Conservation (phyloP, 2,888 invertebrate genomes). For the Leptarthrus brevirostris region DNA sequence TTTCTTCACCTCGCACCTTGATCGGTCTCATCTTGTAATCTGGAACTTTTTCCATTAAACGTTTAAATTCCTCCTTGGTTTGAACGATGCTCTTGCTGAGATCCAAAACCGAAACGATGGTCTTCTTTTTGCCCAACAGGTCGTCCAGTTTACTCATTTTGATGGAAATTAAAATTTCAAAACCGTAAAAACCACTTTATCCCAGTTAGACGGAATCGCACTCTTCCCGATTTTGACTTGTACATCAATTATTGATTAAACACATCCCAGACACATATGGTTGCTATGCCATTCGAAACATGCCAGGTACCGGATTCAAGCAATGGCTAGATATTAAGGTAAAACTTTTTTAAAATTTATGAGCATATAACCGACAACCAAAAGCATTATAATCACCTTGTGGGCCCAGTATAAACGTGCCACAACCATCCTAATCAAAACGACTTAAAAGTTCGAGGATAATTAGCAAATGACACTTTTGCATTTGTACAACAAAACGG, state of each 20-base stretch:
- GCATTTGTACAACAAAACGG: not conserved
- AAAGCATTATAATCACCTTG: too few relatives aligned
- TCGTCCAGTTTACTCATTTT: constrained; percentile 80
- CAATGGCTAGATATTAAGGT: too few relatives aligned
- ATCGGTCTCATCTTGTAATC: constrained; percentile 91
- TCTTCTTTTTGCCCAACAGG: constrained; percentile 85
- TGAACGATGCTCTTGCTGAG: constrained; percentile 82
- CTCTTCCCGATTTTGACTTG: too few relatives aligned
- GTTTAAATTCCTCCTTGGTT: constrained; percentile 84
- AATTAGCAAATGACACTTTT: not conserved
- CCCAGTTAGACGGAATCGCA: too few relatives aligned
- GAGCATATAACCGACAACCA: not conserved
- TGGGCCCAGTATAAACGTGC: too few relatives aligned
- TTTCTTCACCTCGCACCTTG: constrained; percentile 82
- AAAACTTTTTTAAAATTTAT: too few relatives aligned
- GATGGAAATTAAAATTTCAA: not conserved
- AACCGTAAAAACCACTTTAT: too few relatives aligned
- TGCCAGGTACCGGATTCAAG: not conserved
- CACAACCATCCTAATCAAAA: not conserved
- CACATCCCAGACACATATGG: not conserved
- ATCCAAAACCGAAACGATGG: constrained; percentile 85
- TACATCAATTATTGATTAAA: not conserved
- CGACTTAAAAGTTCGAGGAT: not conserved
- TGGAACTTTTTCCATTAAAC: constrained; percentile 85
- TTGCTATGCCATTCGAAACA: not conserved